Percentiles rank a stretch among this genome's conserved stretches.
Conservation (phyloP, 2,113 vertebrate genomes). For the Phainopepla nitens region DNA sequence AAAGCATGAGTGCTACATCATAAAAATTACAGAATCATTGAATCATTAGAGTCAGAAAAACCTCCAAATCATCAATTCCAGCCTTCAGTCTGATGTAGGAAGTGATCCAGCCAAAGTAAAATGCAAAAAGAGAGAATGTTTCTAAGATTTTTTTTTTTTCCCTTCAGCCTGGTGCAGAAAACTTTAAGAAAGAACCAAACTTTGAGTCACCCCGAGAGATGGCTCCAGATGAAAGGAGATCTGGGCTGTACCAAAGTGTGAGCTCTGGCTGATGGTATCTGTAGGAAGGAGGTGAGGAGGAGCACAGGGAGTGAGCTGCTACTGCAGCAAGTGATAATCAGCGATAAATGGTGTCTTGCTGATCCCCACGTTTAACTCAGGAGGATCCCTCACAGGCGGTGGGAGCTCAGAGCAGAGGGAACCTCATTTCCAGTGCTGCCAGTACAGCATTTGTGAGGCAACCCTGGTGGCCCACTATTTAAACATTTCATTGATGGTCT, state of each 20-base stretch:
- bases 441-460: not conserved
- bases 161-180: not conserved
- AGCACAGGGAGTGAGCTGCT: not conserved
- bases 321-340: not conserved
- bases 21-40: not conserved
- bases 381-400: not conserved
- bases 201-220: not conserved
- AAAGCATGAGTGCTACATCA: not conserved
- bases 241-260: too few relatives aligned
- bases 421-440: not conserved
- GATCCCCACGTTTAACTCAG: not conserved
- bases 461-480: not conserved
- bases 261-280: not conserved
- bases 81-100: not conserved
- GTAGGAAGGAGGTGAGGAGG: not conserved
- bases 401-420: not conserved
- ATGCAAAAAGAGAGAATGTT: not conserved
- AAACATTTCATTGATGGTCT: not conserved
- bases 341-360: not conserved
- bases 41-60: fast-evolving
- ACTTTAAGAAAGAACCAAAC: not conserved
- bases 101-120: not conserved
- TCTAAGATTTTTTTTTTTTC: not conserved
- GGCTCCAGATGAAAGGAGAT: not conserved
- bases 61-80: not conserved